phyloP scores from a whole-genome alignment of 2,888 invertebrate species.

The Caenorhabditis panamensis region DNA sequence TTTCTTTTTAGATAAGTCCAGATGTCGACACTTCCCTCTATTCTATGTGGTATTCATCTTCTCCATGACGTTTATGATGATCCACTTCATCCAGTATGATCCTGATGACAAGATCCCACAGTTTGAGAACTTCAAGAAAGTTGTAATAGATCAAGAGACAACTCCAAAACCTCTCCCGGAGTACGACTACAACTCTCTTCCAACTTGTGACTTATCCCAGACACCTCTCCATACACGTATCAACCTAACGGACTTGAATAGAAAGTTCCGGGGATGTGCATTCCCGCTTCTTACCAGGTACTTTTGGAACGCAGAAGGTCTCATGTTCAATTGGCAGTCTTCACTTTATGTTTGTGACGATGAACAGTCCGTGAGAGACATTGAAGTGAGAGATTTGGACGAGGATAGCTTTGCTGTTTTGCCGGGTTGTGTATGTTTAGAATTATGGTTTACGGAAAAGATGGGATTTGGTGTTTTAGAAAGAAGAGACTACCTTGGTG shows the following conservation, averaged over 20 bases:
- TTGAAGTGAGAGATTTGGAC: slow-evolving; percentile 21
- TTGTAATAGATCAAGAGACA: slow-evolving; percentile 1
- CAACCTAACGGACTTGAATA: slow-evolving; percentile 6
- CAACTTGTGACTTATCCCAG: slow-evolving; percentile 7
- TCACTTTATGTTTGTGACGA: slow-evolving; percentile 20
- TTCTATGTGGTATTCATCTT: slow-evolving; percentile 22
- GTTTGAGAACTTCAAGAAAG: not conserved
- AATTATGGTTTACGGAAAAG: too few species aligned
- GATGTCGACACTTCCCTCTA: not conserved
- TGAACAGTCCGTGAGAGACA: slow-evolving; percentile 13
- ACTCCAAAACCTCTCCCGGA: not conserved
- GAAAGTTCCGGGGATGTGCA: slow-evolving; percentile 3
- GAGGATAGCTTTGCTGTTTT: slow-evolving; percentile 1
- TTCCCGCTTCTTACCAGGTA: slow-evolving; percentile 20
- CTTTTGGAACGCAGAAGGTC: slow-evolving; percentile 15
- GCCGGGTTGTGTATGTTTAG: slow-evolving; percentile 21
- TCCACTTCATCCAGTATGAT: slow-evolving; percentile 25
- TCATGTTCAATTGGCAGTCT: slow-evolving; percentile 23
- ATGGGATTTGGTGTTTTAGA: slow-evolving; percentile 2
- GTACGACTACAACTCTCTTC: slow-evolving; percentile 8
- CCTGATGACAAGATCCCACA: not conserved
- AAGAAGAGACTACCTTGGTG: slow-evolving; percentile 22
- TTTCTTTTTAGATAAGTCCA: not conserved
- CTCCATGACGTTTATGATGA: slow-evolving; percentile 20
- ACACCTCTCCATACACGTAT: slow-evolving; percentile 1